Conservation (phyloP, 2,113 vertebrate species). For the Dromiciops gliroides region DNA sequence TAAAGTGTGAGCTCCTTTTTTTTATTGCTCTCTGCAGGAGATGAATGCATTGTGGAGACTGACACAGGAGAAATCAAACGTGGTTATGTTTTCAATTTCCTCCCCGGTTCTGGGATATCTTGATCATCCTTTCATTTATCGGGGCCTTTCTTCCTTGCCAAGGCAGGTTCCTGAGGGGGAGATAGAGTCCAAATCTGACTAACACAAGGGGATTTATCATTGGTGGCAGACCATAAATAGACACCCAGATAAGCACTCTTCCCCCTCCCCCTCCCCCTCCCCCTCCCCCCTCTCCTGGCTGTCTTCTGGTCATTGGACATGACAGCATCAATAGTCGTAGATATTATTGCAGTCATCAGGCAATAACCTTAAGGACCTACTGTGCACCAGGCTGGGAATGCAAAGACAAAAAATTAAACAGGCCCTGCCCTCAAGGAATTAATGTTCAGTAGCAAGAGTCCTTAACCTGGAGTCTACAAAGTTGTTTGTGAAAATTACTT, state of each 20-base stretch:
- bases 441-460: not conserved
- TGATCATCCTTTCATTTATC: not conserved
- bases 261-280: too few species aligned
- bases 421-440: not conserved
- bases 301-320: not conserved
- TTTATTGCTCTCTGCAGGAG: not conserved
- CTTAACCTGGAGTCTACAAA: not conserved
- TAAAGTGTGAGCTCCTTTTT: not conserved
- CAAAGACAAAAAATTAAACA: not conserved
- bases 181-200: not conserved
- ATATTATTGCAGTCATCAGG: not conserved
- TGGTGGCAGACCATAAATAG: not conserved
- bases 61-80: not conserved
- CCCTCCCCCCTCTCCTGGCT: not conserved
- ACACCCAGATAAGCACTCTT: not conserved
- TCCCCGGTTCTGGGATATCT: not conserved
- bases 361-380: not conserved
- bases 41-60: not conserved
- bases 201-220: not conserved
- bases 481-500: not conserved
- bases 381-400: not conserved
- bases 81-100: not conserved
- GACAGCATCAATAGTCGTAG: not conserved
- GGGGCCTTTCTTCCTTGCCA: not conserved
- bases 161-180: not conserved